Evolutionary conservation across 2,888 invertebrate species (phyloP).

Genomic region (Cremastinae sp.): DNA sequence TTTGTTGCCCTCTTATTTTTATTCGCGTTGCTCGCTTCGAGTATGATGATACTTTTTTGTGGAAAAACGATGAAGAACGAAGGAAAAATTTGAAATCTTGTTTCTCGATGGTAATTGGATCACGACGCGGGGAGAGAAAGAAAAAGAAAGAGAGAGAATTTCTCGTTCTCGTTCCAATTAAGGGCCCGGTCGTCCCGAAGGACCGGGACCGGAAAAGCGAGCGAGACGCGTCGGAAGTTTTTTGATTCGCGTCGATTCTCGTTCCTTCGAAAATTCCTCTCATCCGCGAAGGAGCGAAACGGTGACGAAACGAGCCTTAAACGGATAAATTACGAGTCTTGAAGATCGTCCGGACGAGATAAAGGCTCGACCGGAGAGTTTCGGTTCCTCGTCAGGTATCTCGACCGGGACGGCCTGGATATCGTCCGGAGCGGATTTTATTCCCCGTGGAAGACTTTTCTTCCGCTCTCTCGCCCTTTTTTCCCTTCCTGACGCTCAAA

Average conservation of each 20-base stretch:
- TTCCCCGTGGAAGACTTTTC: no score
- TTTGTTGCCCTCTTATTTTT: constrained; percentile 17
- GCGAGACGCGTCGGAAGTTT: not conserved
- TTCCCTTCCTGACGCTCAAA: no score
- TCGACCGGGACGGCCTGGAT: constrained; percentile 17
- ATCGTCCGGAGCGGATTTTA: not conserved
- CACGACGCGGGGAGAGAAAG: not conserved
- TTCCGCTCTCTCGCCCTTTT: no score
- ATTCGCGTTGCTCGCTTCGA: no score
- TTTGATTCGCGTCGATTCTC: no score
- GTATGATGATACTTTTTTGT: no score
- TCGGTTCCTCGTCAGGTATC: constrained; percentile 8
- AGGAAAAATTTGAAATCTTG: not conserved
- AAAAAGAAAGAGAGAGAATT: not conserved
- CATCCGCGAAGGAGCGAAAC: not conserved
- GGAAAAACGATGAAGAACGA: no score
- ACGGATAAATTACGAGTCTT: constrained; percentile 44
- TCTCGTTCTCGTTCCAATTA: constrained; percentile 22
- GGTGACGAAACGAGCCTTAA: constrained; percentile 47
- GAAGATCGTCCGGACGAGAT: constrained; percentile 16
- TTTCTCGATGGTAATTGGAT: not conserved
- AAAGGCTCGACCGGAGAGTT: constrained; percentile 17
- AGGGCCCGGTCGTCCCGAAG: constrained; percentile 38
- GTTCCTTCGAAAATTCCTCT: no score
- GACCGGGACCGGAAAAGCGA: constrained; percentile 26